Evolutionary conservation across 1,140 invertebrate species (phyloP).

Genomic region (Drosophila orosa): DNA sequence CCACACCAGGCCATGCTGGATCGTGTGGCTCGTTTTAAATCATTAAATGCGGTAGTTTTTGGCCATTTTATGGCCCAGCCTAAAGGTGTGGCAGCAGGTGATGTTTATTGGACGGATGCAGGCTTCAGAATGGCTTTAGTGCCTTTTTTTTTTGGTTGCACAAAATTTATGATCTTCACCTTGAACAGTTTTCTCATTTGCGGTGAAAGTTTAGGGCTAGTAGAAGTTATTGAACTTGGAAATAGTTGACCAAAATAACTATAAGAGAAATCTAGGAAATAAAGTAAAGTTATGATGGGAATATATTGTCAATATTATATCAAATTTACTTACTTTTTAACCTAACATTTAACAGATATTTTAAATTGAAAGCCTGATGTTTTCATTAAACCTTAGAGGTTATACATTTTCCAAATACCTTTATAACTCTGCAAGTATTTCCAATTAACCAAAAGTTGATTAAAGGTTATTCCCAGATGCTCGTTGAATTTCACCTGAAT

Average conservation of each 20-base stretch:
- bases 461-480: constrained; percentile 6
- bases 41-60: constrained; percentile 44
- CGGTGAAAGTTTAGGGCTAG: constrained; percentile 6
- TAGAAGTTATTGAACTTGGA: not conserved
- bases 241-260: not conserved
- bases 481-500: constrained; percentile 3
- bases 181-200: constrained; percentile 25
- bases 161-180: constrained; percentile 17
- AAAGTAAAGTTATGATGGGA: not conserved
- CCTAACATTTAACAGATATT: not conserved
- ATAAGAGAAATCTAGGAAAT: no score
- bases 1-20: not conserved
- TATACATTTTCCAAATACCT: no score
- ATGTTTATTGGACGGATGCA: constrained; percentile 45
- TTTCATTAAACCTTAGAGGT: not conserved
- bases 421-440: not conserved
- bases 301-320: not conserved
- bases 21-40: constrained; percentile 47
- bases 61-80: constrained; percentile 24
- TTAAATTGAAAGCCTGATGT: not conserved
- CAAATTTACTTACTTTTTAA: not conserved
- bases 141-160: not conserved
- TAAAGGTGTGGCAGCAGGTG: constrained; percentile 28
- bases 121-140: constrained; percentile 18
- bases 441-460: constrained; percentile 8